Conservation (phyloP, 2,888 invertebrate genomes). For the Lumbricus terrestris region DNA sequence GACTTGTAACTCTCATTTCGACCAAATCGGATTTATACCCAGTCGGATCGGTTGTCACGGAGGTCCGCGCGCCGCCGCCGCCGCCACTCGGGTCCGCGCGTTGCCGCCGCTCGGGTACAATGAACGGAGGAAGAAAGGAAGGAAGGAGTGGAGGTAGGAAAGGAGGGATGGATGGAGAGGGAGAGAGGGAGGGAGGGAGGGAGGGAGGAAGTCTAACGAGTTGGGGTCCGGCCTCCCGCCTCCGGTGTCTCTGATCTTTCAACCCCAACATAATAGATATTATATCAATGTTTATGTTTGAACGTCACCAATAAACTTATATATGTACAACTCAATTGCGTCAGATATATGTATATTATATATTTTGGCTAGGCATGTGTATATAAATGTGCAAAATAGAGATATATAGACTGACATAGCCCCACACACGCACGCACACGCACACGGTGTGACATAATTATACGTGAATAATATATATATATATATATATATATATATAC, state of each 20-base stretch:
- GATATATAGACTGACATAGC: too few species aligned
- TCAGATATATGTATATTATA: not conserved
- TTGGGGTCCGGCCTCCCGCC: too few species aligned
- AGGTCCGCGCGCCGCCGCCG: too few species aligned
- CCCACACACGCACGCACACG: too few species aligned
- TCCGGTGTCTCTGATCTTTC: not conserved
- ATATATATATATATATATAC: too few species aligned
- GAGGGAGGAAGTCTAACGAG: too few species aligned
- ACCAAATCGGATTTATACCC: not conserved
- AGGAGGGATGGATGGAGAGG: too few species aligned
- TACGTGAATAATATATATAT: too few species aligned
- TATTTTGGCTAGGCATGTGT: too few species aligned
- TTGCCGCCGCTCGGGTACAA: not conserved
- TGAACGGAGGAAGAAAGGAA: not conserved
- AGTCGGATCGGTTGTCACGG: not conserved
- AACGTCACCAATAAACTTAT: not conserved
- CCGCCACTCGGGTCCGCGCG: too few species aligned
- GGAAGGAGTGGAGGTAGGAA: not conserved
- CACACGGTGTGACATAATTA: too few species aligned
- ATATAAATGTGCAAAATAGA: too few species aligned
- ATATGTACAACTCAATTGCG: not conserved
- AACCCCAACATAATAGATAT: not conserved
- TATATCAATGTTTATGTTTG: not conserved
- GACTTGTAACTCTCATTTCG: conserved; percentile 16
- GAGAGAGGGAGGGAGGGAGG: not conserved